Evolutionary conservation across 92 coral and sea anemone species (phyloP), one percentile per base, ranked within the genome.

Genomic region (Parazoanthus darwini): DNA sequence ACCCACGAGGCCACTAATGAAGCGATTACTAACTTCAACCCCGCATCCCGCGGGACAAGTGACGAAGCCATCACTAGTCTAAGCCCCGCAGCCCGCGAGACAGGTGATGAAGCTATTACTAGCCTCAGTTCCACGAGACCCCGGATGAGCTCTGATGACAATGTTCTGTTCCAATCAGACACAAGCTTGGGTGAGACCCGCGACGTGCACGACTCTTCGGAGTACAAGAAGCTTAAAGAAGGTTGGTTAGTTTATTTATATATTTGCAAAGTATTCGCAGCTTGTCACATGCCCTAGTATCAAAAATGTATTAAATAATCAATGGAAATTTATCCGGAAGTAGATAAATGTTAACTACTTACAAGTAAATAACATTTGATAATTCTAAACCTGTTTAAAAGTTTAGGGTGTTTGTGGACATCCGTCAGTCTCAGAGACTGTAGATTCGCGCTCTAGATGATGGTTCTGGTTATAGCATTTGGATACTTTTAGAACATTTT

Each of bases 131-230:
- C 78, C 44, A 89, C 92, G 23, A 89, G 74, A 25, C 16, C 90
- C 79, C 72, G 86, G n/a, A 54, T 91, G 54, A 83, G 72, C 37
- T 90, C 95, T 33, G 82, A 89, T 6, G 96, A 92, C 46, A 95
- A 95, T 86, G 98, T 95, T 35, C 80, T 95, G 54, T 95, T 94
- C 74, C 94, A 95, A 89, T 95, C 98, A 4, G 94, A 92, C 75
- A 88, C 92, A 67, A 93, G 92, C 39, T 82, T 95, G 63, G 98
- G 94, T 5, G 89, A 90, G 18, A 92, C 96, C 29, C 89, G 94
- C 23, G 92, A 93, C 87, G 82, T 48, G 46, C 91, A 91, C 51
- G 92, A 91, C 25, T 73, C 85, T 8, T 72, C 85, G n/a, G 92
- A 88, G 79, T 92, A 90, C 38, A 79, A 85, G 67, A 92, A 94